Conservation (phyloP, 2,888 invertebrate species). For the Eledona agricola region DNA sequence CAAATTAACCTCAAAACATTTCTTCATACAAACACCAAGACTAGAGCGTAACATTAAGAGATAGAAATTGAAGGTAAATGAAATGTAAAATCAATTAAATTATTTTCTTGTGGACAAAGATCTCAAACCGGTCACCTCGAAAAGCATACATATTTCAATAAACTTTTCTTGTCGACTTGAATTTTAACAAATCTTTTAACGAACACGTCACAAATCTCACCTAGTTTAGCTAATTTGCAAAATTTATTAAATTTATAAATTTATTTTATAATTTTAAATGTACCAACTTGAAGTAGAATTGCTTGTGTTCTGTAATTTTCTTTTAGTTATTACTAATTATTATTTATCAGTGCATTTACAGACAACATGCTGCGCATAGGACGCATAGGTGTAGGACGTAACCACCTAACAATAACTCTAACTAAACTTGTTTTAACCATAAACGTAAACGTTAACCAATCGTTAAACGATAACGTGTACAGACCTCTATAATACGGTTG, state of each 20-base stretch:
- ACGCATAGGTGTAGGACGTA: not conserved
- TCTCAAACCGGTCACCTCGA: conserved; percentile 38
- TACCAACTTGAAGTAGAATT: conserved; percentile 26
- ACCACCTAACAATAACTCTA: too few relatives aligned
- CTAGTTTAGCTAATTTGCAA: conserved; percentile 13
- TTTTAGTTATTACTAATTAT: conserved; percentile 34
- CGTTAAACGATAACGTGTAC: too few relatives aligned
- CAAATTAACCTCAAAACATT: conserved; percentile 30
- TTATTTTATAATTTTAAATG: conserved; percentile 33
- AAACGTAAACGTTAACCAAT: too few relatives aligned
- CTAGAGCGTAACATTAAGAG: conserved; percentile 12
- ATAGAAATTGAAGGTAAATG: conserved; percentile 12
- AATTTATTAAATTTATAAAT: conserved; percentile 27
- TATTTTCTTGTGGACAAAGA: conserved; percentile 30
- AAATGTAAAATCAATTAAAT: conserved; percentile 18
- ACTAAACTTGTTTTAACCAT: too few relatives aligned
- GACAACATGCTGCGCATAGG: conserved; percentile 24
- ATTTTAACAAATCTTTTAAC: conserved; percentile 22
- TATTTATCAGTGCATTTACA: too few relatives aligned
- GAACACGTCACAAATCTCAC: conserved; percentile 27
- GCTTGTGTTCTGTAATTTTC: conserved; percentile 35
- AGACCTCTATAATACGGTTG: too few relatives aligned
- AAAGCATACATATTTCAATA: conserved; percentile 31
- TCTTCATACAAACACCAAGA: conserved; percentile 15
- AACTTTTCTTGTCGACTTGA: conserved; percentile 16